Base-by-base conservation (phyloP, 1,140 invertebrate species). In the Leptestheria dahalacensis region DNA sequence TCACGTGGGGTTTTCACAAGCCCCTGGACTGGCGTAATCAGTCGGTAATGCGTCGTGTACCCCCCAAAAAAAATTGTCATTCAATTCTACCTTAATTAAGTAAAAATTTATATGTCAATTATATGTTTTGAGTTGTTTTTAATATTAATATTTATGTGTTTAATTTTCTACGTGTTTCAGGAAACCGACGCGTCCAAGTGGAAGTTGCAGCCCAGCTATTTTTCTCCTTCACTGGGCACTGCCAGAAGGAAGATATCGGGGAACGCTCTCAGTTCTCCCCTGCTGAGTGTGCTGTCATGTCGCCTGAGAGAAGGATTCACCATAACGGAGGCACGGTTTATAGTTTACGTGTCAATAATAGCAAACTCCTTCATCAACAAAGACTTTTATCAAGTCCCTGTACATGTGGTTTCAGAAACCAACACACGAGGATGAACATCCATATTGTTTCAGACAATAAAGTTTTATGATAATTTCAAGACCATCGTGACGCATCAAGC, bases 301-400 rank as follows among this genome's bases (percentile, higher is more conserved):
- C 71, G 88, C 46, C 71, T 91, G 24, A 72, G 86, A 28, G 88
- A 91, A 73, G 88, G 88, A 41, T 91, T 86, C 69, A 79, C 78
- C 67, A 73, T 90, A 68, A 78, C 84, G 75, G 77, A 58, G 52
- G n/a, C n/a, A n/a, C n/a, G n/a, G n/a, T n/a, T n/a, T n/a, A n/a
- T n/a, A n/a, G n/a, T n/a, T n/a, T n/a, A n/a, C n/a, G n/a, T n/a
- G n/a, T n/a, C n/a, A n/a, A n/a, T n/a, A n/a, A n/a, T n/a, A n/a
- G n/a, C n/a, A n/a, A n/a, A n/a, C n/a, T n/a, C n/a, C n/a, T n/a
- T n/a, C n/a, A n/a, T n/a, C n/a, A n/a, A n/a, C n/a, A n/a, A n/a
- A n/a, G n/a, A n/a, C n/a, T n/a, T n/a, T n/a, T n/a, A n/a, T n/a
- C n/a, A n/a, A n/a, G n/a, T n/a, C n/a, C n/a, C n/a, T n/a, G n/a